phyloP scores from a whole-genome alignment of 2,113 vertebrate species.

The Cranoglanis bouderius region DNA sequence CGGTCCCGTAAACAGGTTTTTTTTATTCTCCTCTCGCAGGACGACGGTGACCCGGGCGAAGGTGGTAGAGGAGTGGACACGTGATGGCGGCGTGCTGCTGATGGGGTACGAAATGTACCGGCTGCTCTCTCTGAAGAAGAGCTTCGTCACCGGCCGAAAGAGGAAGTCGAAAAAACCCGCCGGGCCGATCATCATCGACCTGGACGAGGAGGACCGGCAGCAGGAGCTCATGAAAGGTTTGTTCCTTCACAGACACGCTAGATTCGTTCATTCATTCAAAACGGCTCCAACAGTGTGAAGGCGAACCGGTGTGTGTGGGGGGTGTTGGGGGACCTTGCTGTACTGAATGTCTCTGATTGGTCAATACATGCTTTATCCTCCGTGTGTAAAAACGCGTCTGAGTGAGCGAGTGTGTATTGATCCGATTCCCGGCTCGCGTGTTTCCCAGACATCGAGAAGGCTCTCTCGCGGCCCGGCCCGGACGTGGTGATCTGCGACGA shows the following conservation, averaged over 20 bases:
- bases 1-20: too few species aligned
- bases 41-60: constrained; percentile 91
- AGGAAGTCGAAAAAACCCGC: constrained; percentile 94
- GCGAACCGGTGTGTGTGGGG: not conserved
- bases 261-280: not conserved
- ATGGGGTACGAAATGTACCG: constrained; percentile 99
- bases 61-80: constrained; percentile 93
- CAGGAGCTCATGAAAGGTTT: constrained; percentile 95
- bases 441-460: constrained; percentile 87
- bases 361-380: not conserved
- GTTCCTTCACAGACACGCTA: not conserved
- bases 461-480: constrained; percentile 89
- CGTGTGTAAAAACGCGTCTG: too few species aligned
- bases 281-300: too few species aligned
- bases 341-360: not conserved
- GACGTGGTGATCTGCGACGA: constrained; percentile 98
- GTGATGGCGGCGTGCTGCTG: constrained; percentile 91
- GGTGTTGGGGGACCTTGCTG: not conserved
- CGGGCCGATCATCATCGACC: constrained; percentile 96
- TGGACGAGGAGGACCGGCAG: constrained; percentile 96
- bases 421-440: constrained; percentile 61
- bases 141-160: constrained; percentile 92
- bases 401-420: not conserved
- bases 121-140: constrained; percentile 95
- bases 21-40: constrained; percentile 62